These are phyloP conservation scores for Pelecanus crispus DNA, from an alignment of 2,113 vertebrate species.

Conservation along the genomic window DNA sequence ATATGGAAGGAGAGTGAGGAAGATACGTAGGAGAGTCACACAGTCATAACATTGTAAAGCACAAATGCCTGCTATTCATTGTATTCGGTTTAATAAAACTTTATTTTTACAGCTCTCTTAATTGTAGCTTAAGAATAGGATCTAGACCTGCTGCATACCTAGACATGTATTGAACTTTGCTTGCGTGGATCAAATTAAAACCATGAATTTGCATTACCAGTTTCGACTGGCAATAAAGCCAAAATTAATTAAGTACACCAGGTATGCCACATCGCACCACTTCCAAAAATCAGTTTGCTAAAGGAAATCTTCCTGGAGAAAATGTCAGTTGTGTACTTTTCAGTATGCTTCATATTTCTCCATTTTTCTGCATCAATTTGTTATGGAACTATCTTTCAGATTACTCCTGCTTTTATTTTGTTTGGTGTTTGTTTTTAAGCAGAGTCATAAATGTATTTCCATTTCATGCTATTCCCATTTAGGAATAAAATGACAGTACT, in stretches of 20 bases:
- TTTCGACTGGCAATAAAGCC: not conserved
- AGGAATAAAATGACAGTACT: slow-evolving; percentile 33
- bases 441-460: slow-evolving; percentile 16
- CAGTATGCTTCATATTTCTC: not conserved
- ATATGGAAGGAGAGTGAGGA: not conserved
- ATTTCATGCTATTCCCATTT: slow-evolving; percentile 23
- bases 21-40: not conserved
- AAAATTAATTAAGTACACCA: not conserved
- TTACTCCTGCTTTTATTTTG: slow-evolving; percentile 1
- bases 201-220: not conserved
- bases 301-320: not conserved
- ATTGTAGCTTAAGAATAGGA: not conserved
- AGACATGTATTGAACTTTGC: not conserved
- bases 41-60: not conserved
- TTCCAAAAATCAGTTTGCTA: not conserved
- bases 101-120: not conserved
- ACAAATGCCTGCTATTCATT: not conserved
- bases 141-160: not conserved
- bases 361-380: slow-evolving; percentile 8
- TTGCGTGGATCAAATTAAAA: not conserved
- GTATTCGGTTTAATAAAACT: not conserved
- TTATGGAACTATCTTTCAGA: slow-evolving; percentile 6
- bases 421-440: slow-evolving; percentile 28
- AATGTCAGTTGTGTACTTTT: not conserved
- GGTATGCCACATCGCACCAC: not conserved